Conservation (phyloP, 1,140 invertebrate species). For the Pogonomyrmex californicus region DNA sequence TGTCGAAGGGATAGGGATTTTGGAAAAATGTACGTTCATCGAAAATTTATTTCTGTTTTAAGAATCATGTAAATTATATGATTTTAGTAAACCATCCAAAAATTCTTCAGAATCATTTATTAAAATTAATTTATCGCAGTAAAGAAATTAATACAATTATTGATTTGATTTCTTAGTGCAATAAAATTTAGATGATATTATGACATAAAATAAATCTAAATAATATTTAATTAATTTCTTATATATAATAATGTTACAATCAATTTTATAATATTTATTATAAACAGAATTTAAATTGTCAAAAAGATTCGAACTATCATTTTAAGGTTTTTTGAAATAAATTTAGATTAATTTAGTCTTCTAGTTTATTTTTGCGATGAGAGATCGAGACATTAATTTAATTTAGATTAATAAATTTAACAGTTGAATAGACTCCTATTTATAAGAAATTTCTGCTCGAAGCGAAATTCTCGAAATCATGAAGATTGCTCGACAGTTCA, state of each 20-base stretch:
- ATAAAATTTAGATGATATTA: neutral
- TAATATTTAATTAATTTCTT: neutral
- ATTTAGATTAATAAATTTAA: neutral
- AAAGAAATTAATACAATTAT: neutral
- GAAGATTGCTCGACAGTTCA: neutral
- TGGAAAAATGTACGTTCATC: constrained; percentile 10
- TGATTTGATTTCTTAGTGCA: neutral
- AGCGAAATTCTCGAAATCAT: neutral
- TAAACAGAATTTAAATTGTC: neutral
- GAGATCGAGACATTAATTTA: neutral
- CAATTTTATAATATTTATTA: neutral
- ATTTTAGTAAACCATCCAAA: neutral
- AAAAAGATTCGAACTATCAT: neutral
- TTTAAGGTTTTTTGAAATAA: neutral
- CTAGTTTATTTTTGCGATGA: neutral
- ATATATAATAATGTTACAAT: neutral
- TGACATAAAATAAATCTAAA: neutral
- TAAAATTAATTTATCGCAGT: neutral
- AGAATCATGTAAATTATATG: neutral
- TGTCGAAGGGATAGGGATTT: constrained; percentile 29
- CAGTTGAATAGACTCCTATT: constrained; percentile 8
- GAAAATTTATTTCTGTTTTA: constrained; percentile 40
- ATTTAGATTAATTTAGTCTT: constrained; percentile 2
- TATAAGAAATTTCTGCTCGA: neutral
- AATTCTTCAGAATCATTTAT: constrained; percentile 6